These are phyloP conservation scores for Acanthosoma haemorrhoidale DNA, from an alignment of 2,888 invertebrate species.

Conservation along the genomic window DNA sequence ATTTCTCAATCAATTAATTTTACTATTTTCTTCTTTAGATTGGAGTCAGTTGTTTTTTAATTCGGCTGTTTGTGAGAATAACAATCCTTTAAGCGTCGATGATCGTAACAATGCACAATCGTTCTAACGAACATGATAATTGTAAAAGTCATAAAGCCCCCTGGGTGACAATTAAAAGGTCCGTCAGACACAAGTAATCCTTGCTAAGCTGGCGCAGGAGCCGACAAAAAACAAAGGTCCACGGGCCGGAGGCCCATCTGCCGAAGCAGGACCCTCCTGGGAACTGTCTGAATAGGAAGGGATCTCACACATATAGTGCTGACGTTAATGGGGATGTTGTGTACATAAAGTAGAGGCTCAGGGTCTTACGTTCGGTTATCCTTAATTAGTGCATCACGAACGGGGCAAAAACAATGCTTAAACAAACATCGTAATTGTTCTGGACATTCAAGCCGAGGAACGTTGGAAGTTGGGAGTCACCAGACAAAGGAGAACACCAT, in stretches of 20 bases:
- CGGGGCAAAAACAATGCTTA: not conserved
- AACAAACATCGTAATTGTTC: too few relatives aligned
- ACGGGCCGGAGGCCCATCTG: not conserved
- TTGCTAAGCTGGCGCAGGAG: not conserved
- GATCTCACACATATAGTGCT: not conserved
- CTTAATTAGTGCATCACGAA: not conserved
- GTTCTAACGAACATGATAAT: not conserved
- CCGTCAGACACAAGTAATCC: not conserved
- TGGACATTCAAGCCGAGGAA: too few relatives aligned
- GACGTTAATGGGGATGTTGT: not conserved
- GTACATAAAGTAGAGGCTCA: not conserved
- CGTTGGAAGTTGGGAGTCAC: too few relatives aligned
- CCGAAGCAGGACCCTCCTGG: not conserved
- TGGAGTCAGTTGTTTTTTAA: too few relatives aligned
- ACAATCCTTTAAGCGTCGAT: too few relatives aligned
- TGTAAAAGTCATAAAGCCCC: not conserved
- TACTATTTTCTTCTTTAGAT: too few relatives aligned
- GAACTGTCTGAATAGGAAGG: not conserved
- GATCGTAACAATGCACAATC: not conserved
- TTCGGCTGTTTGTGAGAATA: too few relatives aligned
- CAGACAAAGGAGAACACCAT: too few relatives aligned
- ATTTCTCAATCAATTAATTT: too few relatives aligned
- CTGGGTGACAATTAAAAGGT: not conserved
- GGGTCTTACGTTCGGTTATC: not conserved
- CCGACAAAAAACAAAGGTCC: too few relatives aligned